Evolutionary conservation across 2,888 invertebrate species (phyloP), one percentile per base, ranked within the genome.

Genomic region (Chalcis sispes): DNA sequence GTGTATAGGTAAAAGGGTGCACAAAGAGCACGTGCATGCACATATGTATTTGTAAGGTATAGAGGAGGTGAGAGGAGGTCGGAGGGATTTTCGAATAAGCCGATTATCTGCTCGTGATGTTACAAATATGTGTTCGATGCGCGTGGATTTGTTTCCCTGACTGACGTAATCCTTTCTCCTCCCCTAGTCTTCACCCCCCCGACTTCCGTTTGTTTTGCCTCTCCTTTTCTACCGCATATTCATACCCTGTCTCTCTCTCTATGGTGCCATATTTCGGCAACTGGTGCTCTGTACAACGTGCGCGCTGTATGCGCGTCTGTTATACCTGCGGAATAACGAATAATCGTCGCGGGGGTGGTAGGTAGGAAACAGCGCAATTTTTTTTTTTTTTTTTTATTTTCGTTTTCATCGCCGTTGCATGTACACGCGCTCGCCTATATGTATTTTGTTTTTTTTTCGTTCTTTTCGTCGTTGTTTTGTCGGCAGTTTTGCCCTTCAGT

Each of bases 41-140:
- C 13, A 42, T 13, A 42, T 15, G 15, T 42, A 42, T 13, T 15
- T 15, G 2, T n/a, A n/a, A n/a, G 42, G 42, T 25, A 27, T 56
- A 54, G 20, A 29, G n/a, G 27, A 15, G 54, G 36, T n/a, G 20
- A 42, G 66, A 46, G 50, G 3, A 20, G 50, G 50, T 50, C 36
- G 10, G 10, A 36, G 36, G 36, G 4, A 66, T 61, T 67, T 32
- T 15, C 61, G 73, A 65, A 71, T 75, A 76, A 76, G 71, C 75
- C 75, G 72, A 76, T 76, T 76, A 76, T 54, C 75, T 20, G 48
- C 66, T 61, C 61, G 66, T 59, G 66, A 76, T 61, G 72, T 76
- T 72, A 76, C 75, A 72, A 76, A 76, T 76, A 76, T 72, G 75
- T 66, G 72, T 13, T 72, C 70, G 75, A 70, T 75, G 62, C 64